A percentile compares a stretch with the other conserved stretches of the same genome.
Evolutionary conservation across 2,797 vertebrate genomes (phyloP).

Genomic region (Neomorphus geoffroyi): DNA sequence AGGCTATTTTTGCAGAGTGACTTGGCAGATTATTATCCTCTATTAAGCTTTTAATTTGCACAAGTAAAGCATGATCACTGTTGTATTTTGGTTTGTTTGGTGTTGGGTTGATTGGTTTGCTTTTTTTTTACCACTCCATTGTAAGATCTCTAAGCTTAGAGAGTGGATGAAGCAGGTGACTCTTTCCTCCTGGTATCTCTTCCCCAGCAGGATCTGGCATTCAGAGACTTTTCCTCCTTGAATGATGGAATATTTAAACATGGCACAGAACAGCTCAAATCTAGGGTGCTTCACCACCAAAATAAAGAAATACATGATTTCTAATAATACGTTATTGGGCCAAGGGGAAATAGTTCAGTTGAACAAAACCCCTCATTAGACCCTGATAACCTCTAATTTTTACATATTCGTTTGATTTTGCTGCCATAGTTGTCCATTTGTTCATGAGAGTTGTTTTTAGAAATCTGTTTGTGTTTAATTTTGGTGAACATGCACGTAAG

Average conservation of each 20-base stretch:
- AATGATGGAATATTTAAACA: neutral
- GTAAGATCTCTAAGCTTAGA: neutral
- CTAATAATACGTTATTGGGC: neutral
- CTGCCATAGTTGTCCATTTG: neutral
- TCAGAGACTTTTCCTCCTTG: neutral
- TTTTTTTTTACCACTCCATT: neutral
- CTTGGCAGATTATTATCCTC: conserved; percentile 32
- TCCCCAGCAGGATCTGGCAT: neutral
- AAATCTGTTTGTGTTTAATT: neutral
- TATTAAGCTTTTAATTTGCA: conserved; percentile 37
- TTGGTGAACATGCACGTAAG: fast-evolving
- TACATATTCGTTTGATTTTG: neutral
- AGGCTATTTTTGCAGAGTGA: conserved; percentile 41
- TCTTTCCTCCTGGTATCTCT: neutral
- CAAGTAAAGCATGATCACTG: neutral
- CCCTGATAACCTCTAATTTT: neutral
- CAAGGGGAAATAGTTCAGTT: neutral
- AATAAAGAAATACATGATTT: neutral
- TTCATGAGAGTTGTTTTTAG: neutral
- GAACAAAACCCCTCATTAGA: neutral
- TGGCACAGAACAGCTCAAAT: neutral
- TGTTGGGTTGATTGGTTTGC: fast-evolving
- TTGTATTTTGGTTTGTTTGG: neutral
- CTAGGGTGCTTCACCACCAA: neutral
- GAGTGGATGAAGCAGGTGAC: fast-evolving